Evolutionary conservation across 92 coral and sea anemone species (phyloP), one percentile per base, ranked within the genome.

Genomic region (Bergia sp.): DNA sequence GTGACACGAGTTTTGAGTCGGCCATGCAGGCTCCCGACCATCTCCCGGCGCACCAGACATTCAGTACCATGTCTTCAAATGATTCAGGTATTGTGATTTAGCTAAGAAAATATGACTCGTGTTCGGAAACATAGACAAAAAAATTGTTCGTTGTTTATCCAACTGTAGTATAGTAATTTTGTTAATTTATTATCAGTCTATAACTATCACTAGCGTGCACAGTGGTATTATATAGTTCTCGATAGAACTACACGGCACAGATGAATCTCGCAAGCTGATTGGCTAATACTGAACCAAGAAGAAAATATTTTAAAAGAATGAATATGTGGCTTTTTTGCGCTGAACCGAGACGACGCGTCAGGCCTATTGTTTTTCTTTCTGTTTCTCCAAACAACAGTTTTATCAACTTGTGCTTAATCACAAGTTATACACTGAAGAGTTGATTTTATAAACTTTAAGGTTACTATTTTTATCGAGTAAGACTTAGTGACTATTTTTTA

Each of bases 21-120:
- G 40, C 16, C 37, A 77, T 77, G 82, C 64, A 77, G 4, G 82
- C 82, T 3, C 82, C 82, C 1, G 82, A 77, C 6, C 82, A 77
- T 42, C 82, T 77, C 2, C 82, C 82, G 16, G 82, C 82, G 3
- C 82, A 77, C 38, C 82, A 77, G 10, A 77, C 82, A 18, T 77
- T 77, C 38, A 64, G 58, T 43, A 44, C 3, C 4, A 6, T 53
- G 36, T 77, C 82, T 43, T 20, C 58, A 20, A 36, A 12, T 20
- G 38, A 12, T 5, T 47, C 58, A 43, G 57, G 82, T 77, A 43
- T 18, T 9, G 82, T 73, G 42, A 42, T 73, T 73, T 73, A 15
- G 29, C 69, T 15, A 61, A 61, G 21, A 61, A 21, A 61, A 61
- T 61, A 18, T 61, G 29, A 16, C 7, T 61, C 29, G 20, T 61